Conservation (phyloP, 2,797 vertebrate species). For the Morelia viridis region DNA sequence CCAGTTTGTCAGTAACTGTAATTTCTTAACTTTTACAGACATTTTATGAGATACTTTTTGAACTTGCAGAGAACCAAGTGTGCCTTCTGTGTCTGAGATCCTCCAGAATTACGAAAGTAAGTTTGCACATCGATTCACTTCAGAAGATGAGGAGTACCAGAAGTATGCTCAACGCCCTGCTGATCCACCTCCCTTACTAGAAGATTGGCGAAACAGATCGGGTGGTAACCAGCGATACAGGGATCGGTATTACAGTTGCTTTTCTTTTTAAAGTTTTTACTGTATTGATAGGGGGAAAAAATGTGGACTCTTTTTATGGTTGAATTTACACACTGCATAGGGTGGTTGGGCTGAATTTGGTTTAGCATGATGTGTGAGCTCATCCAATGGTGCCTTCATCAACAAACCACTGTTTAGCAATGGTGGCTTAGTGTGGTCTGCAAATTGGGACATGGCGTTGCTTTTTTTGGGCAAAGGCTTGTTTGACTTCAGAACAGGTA, state of each 20-base stretch:
- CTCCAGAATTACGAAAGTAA: slow-evolving; percentile 78
- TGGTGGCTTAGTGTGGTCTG: no score
- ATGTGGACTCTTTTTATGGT: neutral
- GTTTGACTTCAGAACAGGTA: neutral
- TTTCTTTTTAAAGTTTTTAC: neutral
- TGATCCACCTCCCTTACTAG: slow-evolving; percentile 83
- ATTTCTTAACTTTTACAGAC: neutral
- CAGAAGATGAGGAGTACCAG: slow-evolving; percentile 85
- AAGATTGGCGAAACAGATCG: slow-evolving; percentile 84
- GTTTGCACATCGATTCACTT: slow-evolving; percentile 85
- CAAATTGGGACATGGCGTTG: no score
- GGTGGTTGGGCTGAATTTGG: no score
- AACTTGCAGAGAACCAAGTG: slow-evolving; percentile 64
- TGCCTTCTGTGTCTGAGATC: slow-evolving; percentile 72
- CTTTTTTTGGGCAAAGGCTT: neutral
- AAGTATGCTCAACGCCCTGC: slow-evolving; percentile 78
- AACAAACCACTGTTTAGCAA: no score
- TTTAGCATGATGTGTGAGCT: no score
- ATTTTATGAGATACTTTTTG: neutral
- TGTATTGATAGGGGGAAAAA: neutral
- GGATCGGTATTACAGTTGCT: slow-evolving; percentile 75
- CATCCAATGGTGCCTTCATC: no score
- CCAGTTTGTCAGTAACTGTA: neutral
- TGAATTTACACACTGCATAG: no score
- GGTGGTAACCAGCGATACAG: slow-evolving; percentile 81